These are phyloP conservation scores for Noctua comes DNA, from an alignment of 2,888 invertebrate species.

Conservation along the genomic window DNA sequence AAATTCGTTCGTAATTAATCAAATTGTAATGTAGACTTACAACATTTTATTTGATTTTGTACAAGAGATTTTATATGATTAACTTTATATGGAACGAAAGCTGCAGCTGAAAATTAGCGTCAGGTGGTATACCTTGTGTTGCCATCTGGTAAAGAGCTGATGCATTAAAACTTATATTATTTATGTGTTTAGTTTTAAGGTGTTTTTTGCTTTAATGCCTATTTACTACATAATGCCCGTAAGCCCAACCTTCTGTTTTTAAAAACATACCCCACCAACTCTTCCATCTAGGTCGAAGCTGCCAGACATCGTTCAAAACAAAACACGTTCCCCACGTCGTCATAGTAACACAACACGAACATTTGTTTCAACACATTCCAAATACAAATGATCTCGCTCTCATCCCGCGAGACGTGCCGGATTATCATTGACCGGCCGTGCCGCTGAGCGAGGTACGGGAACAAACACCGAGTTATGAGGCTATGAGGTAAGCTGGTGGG, in stretches of 20 bases:
- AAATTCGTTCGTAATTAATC: background rate
- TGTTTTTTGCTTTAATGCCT: background rate
- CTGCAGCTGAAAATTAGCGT: too few species aligned
- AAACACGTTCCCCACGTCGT: background rate
- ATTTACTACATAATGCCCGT: background rate
- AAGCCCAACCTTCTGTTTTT: background rate
- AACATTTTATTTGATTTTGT: too few species aligned
- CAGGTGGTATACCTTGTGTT: too few species aligned
- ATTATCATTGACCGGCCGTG: constrained; percentile 41
- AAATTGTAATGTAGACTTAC: too few species aligned
- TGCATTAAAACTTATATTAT: too few species aligned
- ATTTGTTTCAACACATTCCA: constrained; percentile 38
- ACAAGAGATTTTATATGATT: too few species aligned
- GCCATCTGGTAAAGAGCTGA: too few species aligned
- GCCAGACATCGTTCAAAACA: background rate
- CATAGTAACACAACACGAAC: constrained; percentile 17
- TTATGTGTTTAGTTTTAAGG: too few species aligned
- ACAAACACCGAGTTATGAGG: constrained; percentile 5
- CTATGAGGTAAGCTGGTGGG: constrained; percentile 6
- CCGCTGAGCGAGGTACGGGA: background rate
- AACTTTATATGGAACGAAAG: too few species aligned
- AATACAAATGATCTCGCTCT: constrained; percentile 50
- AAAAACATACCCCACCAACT: background rate
- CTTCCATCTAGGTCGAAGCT: background rate
- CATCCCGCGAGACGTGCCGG: constrained; percentile 48